Evolutionary conservation across 1,140 invertebrate species (phyloP).

Genomic region (Gonatopus flavifemur): DNA sequence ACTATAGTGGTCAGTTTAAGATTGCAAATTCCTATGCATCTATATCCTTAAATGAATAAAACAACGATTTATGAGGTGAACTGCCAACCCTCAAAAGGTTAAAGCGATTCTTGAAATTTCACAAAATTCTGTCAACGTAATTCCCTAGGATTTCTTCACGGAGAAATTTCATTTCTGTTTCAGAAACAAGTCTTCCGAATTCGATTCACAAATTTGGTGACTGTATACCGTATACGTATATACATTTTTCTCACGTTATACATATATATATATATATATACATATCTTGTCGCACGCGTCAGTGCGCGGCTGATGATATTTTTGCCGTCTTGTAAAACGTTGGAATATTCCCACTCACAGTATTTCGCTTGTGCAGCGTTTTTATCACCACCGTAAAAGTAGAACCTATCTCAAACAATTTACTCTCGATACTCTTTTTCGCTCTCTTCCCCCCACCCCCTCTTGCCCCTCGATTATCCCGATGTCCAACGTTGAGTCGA

Average conservation of each 20-base stretch:
- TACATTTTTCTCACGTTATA: slow-evolving; percentile 15
- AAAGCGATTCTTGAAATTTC: no score
- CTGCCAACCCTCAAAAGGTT: no score
- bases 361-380: slow-evolving; percentile 60
- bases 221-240: slow-evolving; percentile 9
- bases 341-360: slow-evolving; percentile 56
- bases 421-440: slow-evolving; percentile 22
- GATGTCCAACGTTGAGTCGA: slow-evolving; percentile 8
- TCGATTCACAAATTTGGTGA: no score
- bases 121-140: no score
- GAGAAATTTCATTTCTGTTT: no score
- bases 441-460: not conserved
- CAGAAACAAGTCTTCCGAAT: no score
- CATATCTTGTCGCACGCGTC: slow-evolving; percentile 37
- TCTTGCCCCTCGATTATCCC: not conserved
- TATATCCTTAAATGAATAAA: no score
- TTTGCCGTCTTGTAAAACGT: slow-evolving; percentile 53
- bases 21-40: not conserved
- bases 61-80: no score
- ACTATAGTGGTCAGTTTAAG: no score
- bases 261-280: slow-evolving; percentile 33
- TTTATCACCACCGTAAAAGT: slow-evolving; percentile 56
- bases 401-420: slow-evolving; percentile 51
- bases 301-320: slow-evolving; percentile 32
- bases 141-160: no score